phyloP scores from a whole-genome alignment of 2,797 vertebrate genomes.

The Acropternis orthonyx region DNA sequence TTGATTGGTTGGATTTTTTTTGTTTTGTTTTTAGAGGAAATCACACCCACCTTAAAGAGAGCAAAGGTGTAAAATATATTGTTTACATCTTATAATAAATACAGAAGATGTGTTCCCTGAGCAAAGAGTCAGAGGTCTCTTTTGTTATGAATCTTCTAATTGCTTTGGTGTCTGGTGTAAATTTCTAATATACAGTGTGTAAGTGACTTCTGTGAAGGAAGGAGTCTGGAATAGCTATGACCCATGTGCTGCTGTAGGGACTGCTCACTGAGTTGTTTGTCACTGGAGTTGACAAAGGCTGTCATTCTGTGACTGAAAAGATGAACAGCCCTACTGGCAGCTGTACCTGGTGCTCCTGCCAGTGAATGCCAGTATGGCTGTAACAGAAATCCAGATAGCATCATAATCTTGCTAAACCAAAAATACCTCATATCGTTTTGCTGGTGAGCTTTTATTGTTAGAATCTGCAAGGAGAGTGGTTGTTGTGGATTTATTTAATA shows the following conservation, averaged over 20 bases:
- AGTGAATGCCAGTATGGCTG: fast-evolving
- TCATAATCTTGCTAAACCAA: neutral
- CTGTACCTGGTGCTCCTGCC: neutral
- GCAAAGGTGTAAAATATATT: neutral
- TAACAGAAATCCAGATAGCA: neutral
- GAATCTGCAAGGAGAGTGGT: neutral
- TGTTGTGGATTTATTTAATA: neutral
- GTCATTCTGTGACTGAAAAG: neutral
- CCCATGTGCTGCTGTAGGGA: neutral
- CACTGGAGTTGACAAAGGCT: neutral
- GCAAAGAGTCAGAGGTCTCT: neutral
- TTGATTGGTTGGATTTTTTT: neutral
- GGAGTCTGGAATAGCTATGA: neutral
- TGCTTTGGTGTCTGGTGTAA: fast-evolving
- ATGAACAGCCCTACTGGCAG: neutral
- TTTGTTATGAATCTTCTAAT: neutral
- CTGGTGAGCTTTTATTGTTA: neutral
- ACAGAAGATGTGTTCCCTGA: neutral
- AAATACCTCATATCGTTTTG: neutral
- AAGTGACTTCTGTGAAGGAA: neutral
- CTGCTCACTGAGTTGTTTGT: neutral
- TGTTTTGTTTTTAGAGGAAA: neutral
- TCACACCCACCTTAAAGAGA: neutral
- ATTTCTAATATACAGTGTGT: neutral
- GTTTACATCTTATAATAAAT: neutral